These are phyloP conservation scores for Cottoperca gobio DNA, from an alignment of 2,797 vertebrate species.

Conservation along the genomic window DNA sequence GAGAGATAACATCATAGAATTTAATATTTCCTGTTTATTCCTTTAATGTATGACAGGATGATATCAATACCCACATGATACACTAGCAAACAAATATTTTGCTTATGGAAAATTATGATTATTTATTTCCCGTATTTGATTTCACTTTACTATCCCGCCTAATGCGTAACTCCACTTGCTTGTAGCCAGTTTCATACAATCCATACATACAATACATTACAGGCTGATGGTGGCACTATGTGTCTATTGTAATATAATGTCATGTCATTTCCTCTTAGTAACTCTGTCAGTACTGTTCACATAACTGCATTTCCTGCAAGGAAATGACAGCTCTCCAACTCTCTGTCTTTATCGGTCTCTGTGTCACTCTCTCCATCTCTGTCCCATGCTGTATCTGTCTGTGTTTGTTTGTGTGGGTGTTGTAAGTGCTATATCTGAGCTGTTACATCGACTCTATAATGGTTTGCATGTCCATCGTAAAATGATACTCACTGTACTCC, in stretches of 20 bases:
- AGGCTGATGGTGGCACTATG: not conserved
- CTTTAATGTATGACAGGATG: not conserved
- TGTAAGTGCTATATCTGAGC: not conserved
- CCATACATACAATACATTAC: too few species aligned
- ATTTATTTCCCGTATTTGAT: not conserved
- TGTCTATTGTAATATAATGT: slow-evolving; percentile 32
- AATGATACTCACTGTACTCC: not conserved
- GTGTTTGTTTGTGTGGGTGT: slow-evolving; percentile 2
- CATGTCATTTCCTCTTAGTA: slow-evolving; percentile 66
- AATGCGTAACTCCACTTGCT: not conserved
- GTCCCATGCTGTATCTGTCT: slow-evolving; percentile 10
- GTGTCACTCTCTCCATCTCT: slow-evolving; percentile 17
- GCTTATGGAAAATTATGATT: not conserved
- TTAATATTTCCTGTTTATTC: not conserved
- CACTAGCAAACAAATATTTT: slow-evolving; percentile 6
- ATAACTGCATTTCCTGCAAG: slow-evolving; percentile 67
- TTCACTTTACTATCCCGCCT: not conserved
- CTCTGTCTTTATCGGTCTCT: slow-evolving; percentile 27
- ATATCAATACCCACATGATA: not conserved
- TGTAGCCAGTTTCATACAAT: not conserved
- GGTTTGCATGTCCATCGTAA: not conserved
- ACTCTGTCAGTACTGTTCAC: slow-evolving; percentile 29
- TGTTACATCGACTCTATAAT: not conserved
- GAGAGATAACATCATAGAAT: not conserved
- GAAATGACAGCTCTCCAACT: slow-evolving; percentile 42